phyloP scores from a whole-genome alignment of 2,113 vertebrate species.

The Hucho hucho region DNA sequence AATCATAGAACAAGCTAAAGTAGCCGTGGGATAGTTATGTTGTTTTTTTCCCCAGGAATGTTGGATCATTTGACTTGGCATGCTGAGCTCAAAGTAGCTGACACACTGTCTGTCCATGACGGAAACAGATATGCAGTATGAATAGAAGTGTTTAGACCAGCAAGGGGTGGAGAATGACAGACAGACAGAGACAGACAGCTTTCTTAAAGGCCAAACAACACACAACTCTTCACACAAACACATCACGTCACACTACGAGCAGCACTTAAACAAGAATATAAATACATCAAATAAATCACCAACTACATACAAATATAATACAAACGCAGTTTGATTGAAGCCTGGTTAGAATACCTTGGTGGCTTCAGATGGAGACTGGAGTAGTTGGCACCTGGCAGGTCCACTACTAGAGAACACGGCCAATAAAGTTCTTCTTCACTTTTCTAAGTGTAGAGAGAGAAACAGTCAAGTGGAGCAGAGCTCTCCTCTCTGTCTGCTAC shows the following conservation, averaged over 20 bases:
- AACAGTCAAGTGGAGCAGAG: conserved; percentile 58
- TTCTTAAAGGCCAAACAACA: conserved; percentile 13
- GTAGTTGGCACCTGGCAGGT: background rate
- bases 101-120: conserved; percentile 7
- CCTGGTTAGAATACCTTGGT: conserved; percentile 64
- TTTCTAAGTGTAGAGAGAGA: conserved; percentile 24
- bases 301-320: conserved; percentile 8
- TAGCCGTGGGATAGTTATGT: conserved; percentile 11
- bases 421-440: background rate
- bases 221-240: conserved; percentile 13
- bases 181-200: background rate
- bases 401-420: conserved; percentile 9
- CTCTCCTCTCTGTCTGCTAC: conserved; percentile 44
- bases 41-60: conserved; percentile 25
- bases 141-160: background rate
- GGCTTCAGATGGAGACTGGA: conserved; percentile 24
- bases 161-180: background rate
- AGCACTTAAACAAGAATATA: conserved; percentile 62
- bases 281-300: conserved; percentile 39
- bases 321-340: conserved; percentile 14
- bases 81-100: conserved; percentile 10
- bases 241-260: conserved; percentile 50
- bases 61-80: conserved; percentile 24
- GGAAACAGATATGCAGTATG: conserved; percentile 31
- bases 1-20: conserved; percentile 28